These are phyloP conservation scores for Zenarchopterus dispar DNA, from an alignment of 2,797 vertebrate genomes.

Conservation along the genomic window DNA sequence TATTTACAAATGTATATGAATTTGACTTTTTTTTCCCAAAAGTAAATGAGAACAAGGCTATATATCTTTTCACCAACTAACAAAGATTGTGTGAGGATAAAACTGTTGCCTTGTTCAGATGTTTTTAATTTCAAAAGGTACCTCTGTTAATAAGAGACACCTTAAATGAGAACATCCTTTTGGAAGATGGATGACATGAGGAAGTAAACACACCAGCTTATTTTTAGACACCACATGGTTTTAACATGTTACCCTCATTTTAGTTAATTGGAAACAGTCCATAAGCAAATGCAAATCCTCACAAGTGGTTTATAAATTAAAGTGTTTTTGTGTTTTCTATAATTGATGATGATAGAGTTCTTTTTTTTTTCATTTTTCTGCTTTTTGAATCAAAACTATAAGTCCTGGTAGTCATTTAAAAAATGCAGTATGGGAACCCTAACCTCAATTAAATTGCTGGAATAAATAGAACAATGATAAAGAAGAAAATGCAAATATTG, in stretches of 20 bases:
- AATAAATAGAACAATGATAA: conserved; percentile 45
- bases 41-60: too few species aligned
- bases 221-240: conserved; percentile 53
- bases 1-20: too few species aligned
- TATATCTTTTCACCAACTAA: not conserved
- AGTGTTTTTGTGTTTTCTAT: conserved; percentile 55
- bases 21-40: too few species aligned
- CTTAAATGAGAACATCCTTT: conserved; percentile 52
- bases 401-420: conserved; percentile 38
- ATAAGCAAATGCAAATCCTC: conserved; percentile 69
- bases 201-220: conserved; percentile 49
- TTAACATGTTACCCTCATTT: conserved; percentile 49
- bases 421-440: conserved; percentile 24
- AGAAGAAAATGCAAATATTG: conserved; percentile 23
- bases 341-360: conserved; percentile 62
- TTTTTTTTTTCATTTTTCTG: conserved; percentile 33
- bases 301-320: conserved; percentile 68
- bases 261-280: conserved; percentile 58
- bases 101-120: not conserved
- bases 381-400: conserved; percentile 45
- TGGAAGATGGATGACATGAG: conserved; percentile 61
- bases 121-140: conserved; percentile 17
- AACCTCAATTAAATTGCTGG: conserved; percentile 46
- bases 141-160: conserved; percentile 41
- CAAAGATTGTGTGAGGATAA: not conserved